Base-by-base conservation (phyloP, 2,113 vertebrate species). In the Rousettus leschenaultii region DNA sequence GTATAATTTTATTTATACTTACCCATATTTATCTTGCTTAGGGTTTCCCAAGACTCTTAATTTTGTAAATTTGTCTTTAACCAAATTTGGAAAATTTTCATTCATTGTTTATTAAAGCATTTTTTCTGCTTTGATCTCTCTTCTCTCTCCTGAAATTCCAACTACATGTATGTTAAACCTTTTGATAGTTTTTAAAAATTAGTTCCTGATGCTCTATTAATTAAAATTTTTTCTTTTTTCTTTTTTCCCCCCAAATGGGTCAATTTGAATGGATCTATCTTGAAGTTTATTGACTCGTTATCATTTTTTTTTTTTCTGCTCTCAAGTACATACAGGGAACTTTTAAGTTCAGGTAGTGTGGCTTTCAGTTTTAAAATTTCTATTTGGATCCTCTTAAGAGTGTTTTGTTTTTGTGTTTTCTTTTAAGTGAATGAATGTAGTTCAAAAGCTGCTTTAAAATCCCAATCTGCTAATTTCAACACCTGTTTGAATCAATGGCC, bases 321-420 rank as follows among this genome's bases (percentile, higher is more conserved):
- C 65, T 87, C 24, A 89, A 82, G 11, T 21, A 53, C 4, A 66
- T 12, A 5, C 5, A 57, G 35, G 51, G 59, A 74, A 33, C 35
- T 87, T 87, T 89, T 14, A 53, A 53, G 13, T 82, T 83, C 16
- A 78, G 45, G n/a, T 45, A 63, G 11, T 79, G 3, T 79, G 7
- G 38, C 82, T 92, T 84, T 90, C 66, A 70, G 18, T 68, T 92
- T 18, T 61, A 87, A 48, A 95, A 74, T 92, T 92, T 84, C 2
- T 65, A 6, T 51, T 59, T 90, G 14, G 16, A 2, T 79, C 33
- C 45, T 63, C 48, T 43, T 19, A 28, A 80, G 40, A 78, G 38
- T 43, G 40, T 74, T 86, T 78, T 38, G 77, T n/a, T 82, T 79
- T 63, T 94, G 38, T 59, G 40, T 83, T 89, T 83, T 51, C 9